A percentile compares a stretch with the other conserved stretches of the same genome.
phyloP scores from a whole-genome alignment of 2,888 invertebrate genomes.

The Linyphia triangularis region DNA sequence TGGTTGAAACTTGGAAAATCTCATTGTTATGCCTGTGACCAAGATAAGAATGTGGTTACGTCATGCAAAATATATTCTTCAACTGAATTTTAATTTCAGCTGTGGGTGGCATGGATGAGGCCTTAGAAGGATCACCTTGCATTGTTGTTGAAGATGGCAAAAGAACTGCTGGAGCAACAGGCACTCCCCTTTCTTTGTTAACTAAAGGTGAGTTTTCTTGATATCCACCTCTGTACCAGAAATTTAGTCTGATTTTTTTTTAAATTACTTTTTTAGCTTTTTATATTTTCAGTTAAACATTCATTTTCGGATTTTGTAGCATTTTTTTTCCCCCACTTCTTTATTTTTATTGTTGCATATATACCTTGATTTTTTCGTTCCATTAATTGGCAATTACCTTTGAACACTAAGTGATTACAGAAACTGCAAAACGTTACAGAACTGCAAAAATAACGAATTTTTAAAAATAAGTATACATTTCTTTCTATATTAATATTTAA shows the following conservation, averaged over 20 bases:
- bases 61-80: background rate
- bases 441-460: no score
- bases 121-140: slow-evolving; percentile 77
- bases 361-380: no score
- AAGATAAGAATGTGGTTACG: no score
- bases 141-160: slow-evolving; percentile 75
- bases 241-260: background rate
- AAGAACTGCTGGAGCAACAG: slow-evolving; percentile 36
- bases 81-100: slow-evolving; percentile 73
- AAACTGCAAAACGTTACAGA: no score
- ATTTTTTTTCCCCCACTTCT: no score
- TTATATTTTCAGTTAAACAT: background rate
- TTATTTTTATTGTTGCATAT: background rate
- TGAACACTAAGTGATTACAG: no score
- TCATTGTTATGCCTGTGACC: no score
- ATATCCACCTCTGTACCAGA: background rate
- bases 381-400: no score
- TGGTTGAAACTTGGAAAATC: no score
- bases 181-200: slow-evolving; percentile 56
- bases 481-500: no score
- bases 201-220: slow-evolving; percentile 44
- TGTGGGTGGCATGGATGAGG: slow-evolving; percentile 75
- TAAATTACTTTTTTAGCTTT: background rate
- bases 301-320: no score
- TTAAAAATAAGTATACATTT: no score